These are phyloP conservation scores for Cariama cristata DNA, from an alignment of 2,113 vertebrate species.

Conservation along the genomic window DNA sequence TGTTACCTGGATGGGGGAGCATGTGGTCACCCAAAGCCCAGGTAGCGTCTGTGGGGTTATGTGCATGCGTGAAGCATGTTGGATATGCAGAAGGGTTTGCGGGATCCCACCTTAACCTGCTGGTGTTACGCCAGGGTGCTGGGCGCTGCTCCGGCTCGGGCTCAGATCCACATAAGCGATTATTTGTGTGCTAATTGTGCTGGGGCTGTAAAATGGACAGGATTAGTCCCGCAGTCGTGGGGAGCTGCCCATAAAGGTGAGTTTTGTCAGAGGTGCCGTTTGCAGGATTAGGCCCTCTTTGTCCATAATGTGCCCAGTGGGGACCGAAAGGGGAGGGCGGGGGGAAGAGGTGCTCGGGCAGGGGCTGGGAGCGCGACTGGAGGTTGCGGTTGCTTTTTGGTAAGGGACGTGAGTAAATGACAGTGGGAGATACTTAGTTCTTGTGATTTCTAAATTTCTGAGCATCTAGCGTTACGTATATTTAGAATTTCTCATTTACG, in stretches of 20 bases:
- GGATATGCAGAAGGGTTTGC: not conserved
- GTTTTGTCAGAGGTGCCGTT: not conserved
- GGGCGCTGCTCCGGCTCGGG: rapidly evolving
- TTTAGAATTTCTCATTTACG: not conserved
- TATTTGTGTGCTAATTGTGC: rapidly evolving
- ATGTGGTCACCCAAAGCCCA: not conserved
- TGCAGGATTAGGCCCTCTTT: not conserved
- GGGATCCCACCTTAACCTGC: rapidly evolving
- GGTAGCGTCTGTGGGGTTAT: rapidly evolving
- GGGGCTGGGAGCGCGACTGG: rapidly evolving
- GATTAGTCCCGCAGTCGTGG: rapidly evolving
- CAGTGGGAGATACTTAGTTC: not conserved
- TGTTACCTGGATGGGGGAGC: rapidly evolving
- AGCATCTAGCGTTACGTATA: not conserved
- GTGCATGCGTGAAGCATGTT: rapidly evolving
- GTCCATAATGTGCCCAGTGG: rapidly evolving
- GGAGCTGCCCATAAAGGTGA: not conserved
- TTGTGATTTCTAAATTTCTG: not conserved
- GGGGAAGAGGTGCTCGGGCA: not conserved
- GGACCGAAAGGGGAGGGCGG: rapidly evolving
- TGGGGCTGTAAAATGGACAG: rapidly evolving
- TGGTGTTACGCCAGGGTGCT: rapidly evolving
- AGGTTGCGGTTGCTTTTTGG: not conserved
- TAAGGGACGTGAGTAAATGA: not conserved
- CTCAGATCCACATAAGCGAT: rapidly evolving